A percentile compares a stretch with the other conserved stretches of the same genome.
Evolutionary conservation across 2,797 vertebrate genomes (phyloP).

Genomic region (Anisognathus igniventris): DNA sequence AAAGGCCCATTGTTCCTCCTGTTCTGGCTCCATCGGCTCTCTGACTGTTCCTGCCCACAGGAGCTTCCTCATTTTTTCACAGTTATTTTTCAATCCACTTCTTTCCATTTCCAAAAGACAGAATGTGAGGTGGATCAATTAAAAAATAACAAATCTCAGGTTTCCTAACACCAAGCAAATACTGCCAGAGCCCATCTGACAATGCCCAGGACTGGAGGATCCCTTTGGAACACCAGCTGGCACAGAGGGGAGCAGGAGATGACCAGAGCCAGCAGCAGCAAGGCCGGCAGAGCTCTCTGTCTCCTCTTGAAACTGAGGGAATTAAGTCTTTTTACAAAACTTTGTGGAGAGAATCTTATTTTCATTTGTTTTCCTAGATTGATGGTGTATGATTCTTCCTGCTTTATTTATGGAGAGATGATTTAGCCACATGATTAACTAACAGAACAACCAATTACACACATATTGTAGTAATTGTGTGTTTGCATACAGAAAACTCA

Average conservation of each 20-base stretch:
- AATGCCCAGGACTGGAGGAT: neutral
- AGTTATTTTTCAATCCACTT: neutral
- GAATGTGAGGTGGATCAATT: neutral
- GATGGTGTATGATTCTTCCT: neutral
- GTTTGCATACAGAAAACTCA: constrained; percentile 11
- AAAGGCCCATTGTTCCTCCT: neutral
- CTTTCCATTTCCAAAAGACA: neutral
- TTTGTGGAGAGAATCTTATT: neutral
- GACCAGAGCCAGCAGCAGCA: neutral
- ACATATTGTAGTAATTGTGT: constrained; percentile 1
- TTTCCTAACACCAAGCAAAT: neutral
- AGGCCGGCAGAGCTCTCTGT: neutral
- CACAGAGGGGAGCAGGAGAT: neutral
- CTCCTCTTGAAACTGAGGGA: neutral
- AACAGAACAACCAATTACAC: constrained; percentile 10
- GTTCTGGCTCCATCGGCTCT: neutral
- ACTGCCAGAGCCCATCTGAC: neutral
- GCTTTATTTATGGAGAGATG: constrained; percentile 27
- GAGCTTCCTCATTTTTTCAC: constrained; percentile 35
- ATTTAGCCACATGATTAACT: constrained; percentile 8
- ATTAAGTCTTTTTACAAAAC: neutral
- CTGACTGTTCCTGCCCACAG: neutral
- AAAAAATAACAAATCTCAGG: neutral
- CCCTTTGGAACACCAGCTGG: neutral
- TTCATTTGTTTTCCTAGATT: constrained; percentile 4